Base-by-base conservation (phyloP, 2,113 vertebrate genomes). In the Cacatua alba region DNA sequence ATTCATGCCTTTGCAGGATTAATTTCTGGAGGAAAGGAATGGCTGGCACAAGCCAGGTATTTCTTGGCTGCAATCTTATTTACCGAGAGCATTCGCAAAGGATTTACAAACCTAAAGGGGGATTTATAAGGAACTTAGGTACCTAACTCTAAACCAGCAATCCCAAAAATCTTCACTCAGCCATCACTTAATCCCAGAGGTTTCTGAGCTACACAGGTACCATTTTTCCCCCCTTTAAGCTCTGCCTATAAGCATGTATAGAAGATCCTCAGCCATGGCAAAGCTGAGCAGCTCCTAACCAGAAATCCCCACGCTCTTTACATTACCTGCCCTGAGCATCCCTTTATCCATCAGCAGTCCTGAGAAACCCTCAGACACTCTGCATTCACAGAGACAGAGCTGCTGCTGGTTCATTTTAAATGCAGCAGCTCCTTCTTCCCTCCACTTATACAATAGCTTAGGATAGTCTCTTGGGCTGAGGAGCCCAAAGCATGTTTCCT, bases 51-150 rank as follows among this genome's bases (percentile, higher is more conserved):
- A 94, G 70, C 70, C 90, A 95, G 91, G 93, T 94, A 88, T 82
- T 96, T 82, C 90, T 90, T 90, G 87, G 82, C 63, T 2, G 46
- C 87, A 94, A 92, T 95, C 93, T 91, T 92, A 82, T 95, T 97
- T 94, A 94, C 74, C 0, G 0, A 76, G 77, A 92, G 86, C 77
- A 23, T 92, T 95, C 89, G 68, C 77, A 62, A 82, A 94, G 84
- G 93, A 92, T 96, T 97, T 96, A 92, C 65, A 92, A 95, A 91
- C 74, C 81, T 92, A 82, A 94, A 82, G 71, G 81, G 77, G 84
- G 94, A 96, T 96, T 97, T 97, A 89, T 91, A 91, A 69, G 65
- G 81, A 96, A 95, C 95, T 96, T 91, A 88, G 95, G 92, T 78
- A 60, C 89, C 89, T 92, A 89, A 81, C 81, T 95, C 77, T 57